These are phyloP conservation scores for Drosophila antonietae DNA, from an alignment of 2,888 invertebrate genomes.

Conservation along the genomic window DNA sequence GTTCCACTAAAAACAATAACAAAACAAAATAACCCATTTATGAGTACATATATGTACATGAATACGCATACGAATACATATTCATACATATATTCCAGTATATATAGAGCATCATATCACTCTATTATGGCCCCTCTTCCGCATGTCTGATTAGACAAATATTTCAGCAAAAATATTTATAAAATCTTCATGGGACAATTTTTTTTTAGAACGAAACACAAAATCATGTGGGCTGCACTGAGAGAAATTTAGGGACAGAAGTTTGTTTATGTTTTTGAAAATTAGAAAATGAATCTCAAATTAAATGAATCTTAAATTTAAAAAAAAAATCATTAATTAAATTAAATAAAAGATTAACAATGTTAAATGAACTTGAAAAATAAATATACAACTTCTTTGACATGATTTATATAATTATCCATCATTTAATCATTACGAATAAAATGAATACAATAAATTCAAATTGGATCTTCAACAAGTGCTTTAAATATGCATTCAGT, in stretches of 20 bases:
- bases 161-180: constrained; percentile 15
- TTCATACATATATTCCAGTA: neutral
- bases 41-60: constrained; percentile 15
- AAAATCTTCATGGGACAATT: constrained; percentile 3
- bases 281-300: neutral
- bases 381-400: no score
- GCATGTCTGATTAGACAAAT: constrained; percentile 21
- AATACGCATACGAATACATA: neutral
- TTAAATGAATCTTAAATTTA: neutral
- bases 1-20: constrained; percentile 18
- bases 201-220: neutral
- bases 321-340: neutral
- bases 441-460: neutral
- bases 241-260: neutral
- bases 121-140: constrained; percentile 30
- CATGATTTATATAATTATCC: neutral
- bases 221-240: constrained; percentile 1
- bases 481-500: neutral
- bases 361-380: no score
- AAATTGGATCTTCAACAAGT: neutral
- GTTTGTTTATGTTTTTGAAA: neutral
- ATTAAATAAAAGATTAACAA: neutral
- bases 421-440: no score
- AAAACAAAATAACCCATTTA: constrained; percentile 6
- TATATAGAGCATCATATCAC: neutral